These are phyloP conservation scores for Oncorhynchus tshawytscha DNA, from an alignment of 2,113 vertebrate genomes.

Conservation along the genomic window DNA sequence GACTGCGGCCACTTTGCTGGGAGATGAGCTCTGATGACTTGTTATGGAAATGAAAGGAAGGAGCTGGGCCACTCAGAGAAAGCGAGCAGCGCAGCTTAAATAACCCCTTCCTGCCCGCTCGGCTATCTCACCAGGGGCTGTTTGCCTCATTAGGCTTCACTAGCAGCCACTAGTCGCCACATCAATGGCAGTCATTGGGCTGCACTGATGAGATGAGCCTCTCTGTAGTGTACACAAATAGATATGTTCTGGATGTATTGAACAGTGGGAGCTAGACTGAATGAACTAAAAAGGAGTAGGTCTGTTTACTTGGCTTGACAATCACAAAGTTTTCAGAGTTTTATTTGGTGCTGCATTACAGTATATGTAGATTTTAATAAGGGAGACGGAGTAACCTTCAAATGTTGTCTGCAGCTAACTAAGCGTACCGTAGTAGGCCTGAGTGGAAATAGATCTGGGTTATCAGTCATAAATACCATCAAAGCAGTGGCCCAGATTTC, in stretches of 20 bases:
- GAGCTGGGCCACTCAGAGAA: constrained; percentile 47
- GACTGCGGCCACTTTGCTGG: constrained; percentile 57
- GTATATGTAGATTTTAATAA: constrained; percentile 17
- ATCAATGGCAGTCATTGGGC: constrained; percentile 29
- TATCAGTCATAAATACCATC: constrained; percentile 46
- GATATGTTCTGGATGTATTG: constrained; percentile 20
- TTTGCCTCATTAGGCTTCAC: constrained; percentile 34
- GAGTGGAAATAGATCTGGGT: constrained; percentile 42
- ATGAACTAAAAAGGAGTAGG: constrained; percentile 5
- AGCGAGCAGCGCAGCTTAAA: constrained; percentile 39
- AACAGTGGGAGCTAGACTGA: constrained; percentile 7
- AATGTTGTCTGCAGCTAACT: neutral
- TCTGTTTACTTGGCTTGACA: constrained; percentile 5
- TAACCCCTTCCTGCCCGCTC: constrained; percentile 38
- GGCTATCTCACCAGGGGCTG: constrained; percentile 36
- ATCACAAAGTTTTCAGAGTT: constrained; percentile 5
- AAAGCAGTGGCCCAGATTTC: constrained; percentile 47
- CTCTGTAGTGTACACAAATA: constrained; percentile 23
- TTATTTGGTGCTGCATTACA: constrained; percentile 11
- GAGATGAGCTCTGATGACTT: constrained; percentile 64
- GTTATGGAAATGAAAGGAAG: constrained; percentile 73
- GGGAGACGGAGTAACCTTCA: constrained; percentile 13
- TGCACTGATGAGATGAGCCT: constrained; percentile 15
- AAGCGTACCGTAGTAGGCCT: constrained; percentile 24
- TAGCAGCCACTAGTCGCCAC: constrained; percentile 21